Evolutionary conservation across 2,888 invertebrate species (phyloP).

Genomic region (Meganola albula): DNA sequence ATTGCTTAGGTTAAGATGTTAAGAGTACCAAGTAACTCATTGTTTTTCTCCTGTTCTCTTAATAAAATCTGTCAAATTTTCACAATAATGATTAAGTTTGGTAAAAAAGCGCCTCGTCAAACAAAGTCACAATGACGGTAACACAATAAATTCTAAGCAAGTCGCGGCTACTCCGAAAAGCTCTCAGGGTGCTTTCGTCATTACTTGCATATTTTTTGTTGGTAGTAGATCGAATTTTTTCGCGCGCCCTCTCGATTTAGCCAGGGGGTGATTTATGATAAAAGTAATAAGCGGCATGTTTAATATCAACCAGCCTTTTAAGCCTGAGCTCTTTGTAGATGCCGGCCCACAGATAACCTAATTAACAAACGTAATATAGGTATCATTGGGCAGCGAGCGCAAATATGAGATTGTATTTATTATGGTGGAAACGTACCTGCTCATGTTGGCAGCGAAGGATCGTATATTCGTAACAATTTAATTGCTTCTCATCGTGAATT

Average conservation of each 20-base stretch:
- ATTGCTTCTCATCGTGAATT: slow-evolving; percentile 49
- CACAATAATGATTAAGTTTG: neutral
- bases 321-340: slow-evolving; percentile 61
- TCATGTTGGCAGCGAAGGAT: slow-evolving; percentile 23
- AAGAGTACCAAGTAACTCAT: no score
- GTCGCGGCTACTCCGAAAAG: slow-evolving; percentile 62
- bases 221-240: slow-evolving; percentile 64
- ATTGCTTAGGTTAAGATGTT: no score
- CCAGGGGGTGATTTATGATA: slow-evolving; percentile 75
- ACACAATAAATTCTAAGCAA: slow-evolving; percentile 69
- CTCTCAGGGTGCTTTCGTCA: slow-evolving; percentile 68
- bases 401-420: slow-evolving; percentile 65
- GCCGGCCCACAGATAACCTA: slow-evolving; percentile 72
- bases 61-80: neutral
- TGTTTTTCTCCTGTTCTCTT: no score
- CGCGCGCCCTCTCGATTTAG: slow-evolving; percentile 63
- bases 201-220: slow-evolving; percentile 77
- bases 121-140: slow-evolving; percentile 25
- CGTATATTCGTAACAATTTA: slow-evolving; percentile 38
- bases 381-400: slow-evolving; percentile 58
- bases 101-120: slow-evolving; percentile 6
- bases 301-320: slow-evolving; percentile 74
- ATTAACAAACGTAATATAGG: slow-evolving; percentile 74
- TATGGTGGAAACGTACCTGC: slow-evolving; percentile 38
- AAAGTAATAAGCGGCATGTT: slow-evolving; percentile 70